A percentile compares a stretch with the other conserved stretches of the same genome.
These are phyloP conservation scores for Acestrorhynchus altus DNA, from an alignment of 2,797 vertebrate genomes.

Conservation along the genomic window DNA sequence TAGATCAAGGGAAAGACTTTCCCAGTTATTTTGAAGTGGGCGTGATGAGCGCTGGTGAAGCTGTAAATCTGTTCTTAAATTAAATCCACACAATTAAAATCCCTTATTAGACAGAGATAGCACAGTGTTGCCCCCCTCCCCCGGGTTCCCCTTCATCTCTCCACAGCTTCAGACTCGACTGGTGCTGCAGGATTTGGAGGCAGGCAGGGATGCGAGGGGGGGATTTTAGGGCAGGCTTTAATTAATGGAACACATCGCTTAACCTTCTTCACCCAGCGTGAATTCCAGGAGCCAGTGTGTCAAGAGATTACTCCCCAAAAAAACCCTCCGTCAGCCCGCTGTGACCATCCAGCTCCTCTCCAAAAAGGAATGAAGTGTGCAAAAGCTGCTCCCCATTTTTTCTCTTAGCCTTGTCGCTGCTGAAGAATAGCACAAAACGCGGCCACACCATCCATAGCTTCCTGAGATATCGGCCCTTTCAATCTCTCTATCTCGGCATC, in stretches of 20 bases:
- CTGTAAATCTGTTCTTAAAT: constrained; percentile 62
- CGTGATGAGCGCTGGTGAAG: constrained; percentile 58
- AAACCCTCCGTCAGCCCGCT: constrained; percentile 22
- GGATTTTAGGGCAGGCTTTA: constrained; percentile 52
- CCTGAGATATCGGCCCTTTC: constrained; percentile 25
- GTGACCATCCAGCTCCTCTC: constrained; percentile 24
- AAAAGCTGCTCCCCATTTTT: constrained; percentile 11
- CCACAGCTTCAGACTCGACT: constrained; percentile 23
- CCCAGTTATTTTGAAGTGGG: constrained; percentile 55
- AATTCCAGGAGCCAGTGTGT: constrained; percentile 32
- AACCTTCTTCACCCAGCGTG: constrained; percentile 45
- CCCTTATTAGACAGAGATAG: constrained; percentile 64
- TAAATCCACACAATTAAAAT: constrained; percentile 62
- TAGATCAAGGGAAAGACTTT: constrained; percentile 49
- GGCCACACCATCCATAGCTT: constrained; percentile 24
- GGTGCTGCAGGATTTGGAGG: constrained; percentile 22
- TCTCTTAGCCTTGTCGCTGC: constrained; percentile 10
- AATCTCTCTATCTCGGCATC: constrained; percentile 41
- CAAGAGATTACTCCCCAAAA: constrained; percentile 35
- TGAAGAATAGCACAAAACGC: constrained; percentile 44
- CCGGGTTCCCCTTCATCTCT: constrained; percentile 53
- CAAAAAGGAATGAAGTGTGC: constrained; percentile 27
- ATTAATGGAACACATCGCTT: constrained; percentile 51
- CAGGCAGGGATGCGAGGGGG: constrained; percentile 32
- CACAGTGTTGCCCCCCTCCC: constrained; percentile 47